Conservation (phyloP, 2,113 vertebrate genomes). For the Clarias batrachus region DNA sequence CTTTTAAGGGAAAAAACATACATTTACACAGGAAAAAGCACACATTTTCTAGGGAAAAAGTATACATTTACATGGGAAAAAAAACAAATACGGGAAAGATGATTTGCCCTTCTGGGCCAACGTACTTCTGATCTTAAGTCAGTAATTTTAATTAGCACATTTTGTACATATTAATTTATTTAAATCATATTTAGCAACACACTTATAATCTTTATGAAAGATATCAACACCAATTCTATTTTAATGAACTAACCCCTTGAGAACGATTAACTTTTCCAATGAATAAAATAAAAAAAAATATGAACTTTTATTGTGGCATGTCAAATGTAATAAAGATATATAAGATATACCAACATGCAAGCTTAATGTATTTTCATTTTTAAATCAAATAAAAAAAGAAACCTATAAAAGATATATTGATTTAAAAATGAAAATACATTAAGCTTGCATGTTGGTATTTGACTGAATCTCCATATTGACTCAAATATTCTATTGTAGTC, state of each 20-base stretch:
- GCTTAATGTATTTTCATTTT: too few relatives aligned
- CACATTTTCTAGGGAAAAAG: too few relatives aligned
- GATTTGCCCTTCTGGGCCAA: too few relatives aligned
- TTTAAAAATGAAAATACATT: slow-evolving; percentile 34
- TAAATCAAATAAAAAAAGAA: too few relatives aligned
- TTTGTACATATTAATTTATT: slow-evolving; percentile 67
- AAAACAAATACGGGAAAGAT: too few relatives aligned
- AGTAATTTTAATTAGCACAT: not conserved
- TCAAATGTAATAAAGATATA: not conserved
- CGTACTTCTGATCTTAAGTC: not conserved
- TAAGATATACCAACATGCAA: too few relatives aligned
- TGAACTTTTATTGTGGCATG: slow-evolving; percentile 65
- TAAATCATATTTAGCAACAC: slow-evolving; percentile 69
- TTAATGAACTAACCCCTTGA: slow-evolving; percentile 76
- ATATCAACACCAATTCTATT: slow-evolving; percentile 41
- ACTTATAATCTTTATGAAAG: slow-evolving; percentile 66
- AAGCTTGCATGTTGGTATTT: slow-evolving; percentile 54
- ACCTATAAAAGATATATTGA: too few relatives aligned
- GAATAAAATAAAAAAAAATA: slow-evolving; percentile 43
- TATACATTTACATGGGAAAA: too few relatives aligned
- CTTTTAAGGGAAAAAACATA: too few relatives aligned
- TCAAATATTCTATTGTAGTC: slow-evolving; percentile 74
- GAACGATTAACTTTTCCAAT: slow-evolving; percentile 73
- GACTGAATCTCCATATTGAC: slow-evolving; percentile 63
- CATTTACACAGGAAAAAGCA: too few relatives aligned